Conservation (phyloP, 2,113 vertebrate species). For the Coturnix japonica region DNA sequence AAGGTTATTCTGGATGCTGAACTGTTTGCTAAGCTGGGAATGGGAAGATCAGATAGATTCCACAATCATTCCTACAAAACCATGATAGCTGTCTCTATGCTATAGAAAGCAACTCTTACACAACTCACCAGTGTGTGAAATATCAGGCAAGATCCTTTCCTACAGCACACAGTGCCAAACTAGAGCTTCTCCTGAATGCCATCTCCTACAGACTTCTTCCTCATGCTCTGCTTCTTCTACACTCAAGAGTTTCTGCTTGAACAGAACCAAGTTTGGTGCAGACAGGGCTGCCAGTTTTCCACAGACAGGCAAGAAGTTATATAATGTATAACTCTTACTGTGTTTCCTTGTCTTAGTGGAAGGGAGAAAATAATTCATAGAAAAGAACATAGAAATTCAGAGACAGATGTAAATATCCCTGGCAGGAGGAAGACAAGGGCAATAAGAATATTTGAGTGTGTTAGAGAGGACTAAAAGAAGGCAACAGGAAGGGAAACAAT, state of each 20-base stretch:
- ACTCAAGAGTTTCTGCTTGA: neutral
- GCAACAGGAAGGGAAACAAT: rapidly evolving
- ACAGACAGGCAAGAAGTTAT: rapidly evolving
- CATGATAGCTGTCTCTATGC: rapidly evolving
- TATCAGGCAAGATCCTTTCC: neutral
- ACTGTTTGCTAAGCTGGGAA: neutral
- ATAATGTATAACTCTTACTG: rapidly evolving
- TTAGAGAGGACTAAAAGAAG: neutral
- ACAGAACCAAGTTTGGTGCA: neutral
- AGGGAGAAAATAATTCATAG: neutral
- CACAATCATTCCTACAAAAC: neutral
- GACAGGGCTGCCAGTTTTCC: neutral
- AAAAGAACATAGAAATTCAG: neutral
- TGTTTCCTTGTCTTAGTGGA: neutral
- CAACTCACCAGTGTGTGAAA: neutral
- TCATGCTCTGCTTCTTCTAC: neutral
- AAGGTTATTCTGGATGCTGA: neutral
- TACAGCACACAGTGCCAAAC: too few species aligned
- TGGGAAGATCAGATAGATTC: neutral
- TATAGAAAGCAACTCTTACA: neutral
- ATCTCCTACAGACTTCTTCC: rapidly evolving
- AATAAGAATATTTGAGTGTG: neutral
- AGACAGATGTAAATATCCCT: neutral
- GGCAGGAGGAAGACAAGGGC: neutral
- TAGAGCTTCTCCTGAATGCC: neutral